Conservation (phyloP, 2,797 vertebrate genomes). For the Tenualosa thibaudeaui region DNA sequence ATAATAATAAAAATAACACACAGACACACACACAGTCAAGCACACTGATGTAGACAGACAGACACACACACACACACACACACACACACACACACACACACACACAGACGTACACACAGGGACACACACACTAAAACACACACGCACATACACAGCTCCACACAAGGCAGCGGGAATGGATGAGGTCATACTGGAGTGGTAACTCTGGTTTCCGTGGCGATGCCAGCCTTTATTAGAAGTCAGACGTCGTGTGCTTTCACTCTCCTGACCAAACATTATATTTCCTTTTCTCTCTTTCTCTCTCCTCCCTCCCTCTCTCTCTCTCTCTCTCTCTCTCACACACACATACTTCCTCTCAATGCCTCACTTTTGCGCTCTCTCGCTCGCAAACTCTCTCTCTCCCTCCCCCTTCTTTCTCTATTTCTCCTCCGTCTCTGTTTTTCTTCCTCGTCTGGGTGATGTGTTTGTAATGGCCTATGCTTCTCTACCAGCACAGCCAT, state of each 20-base stretch:
- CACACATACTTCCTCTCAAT: neutral
- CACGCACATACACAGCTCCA: neutral
- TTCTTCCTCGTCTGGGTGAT: neutral
- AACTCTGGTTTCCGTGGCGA: slow-evolving; percentile 54
- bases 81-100: neutral
- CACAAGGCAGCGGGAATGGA: slow-evolving; percentile 48
- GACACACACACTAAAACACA: neutral
- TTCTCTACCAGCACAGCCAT: neutral
- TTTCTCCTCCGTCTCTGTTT: neutral
- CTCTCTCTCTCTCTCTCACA: neutral
- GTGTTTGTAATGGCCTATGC: slow-evolving; percentile 12
- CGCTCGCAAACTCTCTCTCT: neutral
- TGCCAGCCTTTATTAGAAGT: slow-evolving; percentile 56
- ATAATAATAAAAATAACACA: too few species aligned
- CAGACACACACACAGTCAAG: neutral
- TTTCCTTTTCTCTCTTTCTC: slow-evolving; percentile 45
- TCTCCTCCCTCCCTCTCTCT: neutral
- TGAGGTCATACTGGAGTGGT: slow-evolving; percentile 60
- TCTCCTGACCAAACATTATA: slow-evolving; percentile 47
- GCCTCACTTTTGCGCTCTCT: neutral
- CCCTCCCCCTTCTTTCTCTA: neutral
- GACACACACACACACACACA: neutral
- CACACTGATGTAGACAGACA: neutral
- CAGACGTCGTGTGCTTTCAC: slow-evolving; percentile 46
- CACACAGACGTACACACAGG: neutral